A percentile compares a stretch with the other conserved stretches of the same genome.
These are phyloP conservation scores for Piaya cayana DNA, from an alignment of 2,113 vertebrate species.

Conservation along the genomic window DNA sequence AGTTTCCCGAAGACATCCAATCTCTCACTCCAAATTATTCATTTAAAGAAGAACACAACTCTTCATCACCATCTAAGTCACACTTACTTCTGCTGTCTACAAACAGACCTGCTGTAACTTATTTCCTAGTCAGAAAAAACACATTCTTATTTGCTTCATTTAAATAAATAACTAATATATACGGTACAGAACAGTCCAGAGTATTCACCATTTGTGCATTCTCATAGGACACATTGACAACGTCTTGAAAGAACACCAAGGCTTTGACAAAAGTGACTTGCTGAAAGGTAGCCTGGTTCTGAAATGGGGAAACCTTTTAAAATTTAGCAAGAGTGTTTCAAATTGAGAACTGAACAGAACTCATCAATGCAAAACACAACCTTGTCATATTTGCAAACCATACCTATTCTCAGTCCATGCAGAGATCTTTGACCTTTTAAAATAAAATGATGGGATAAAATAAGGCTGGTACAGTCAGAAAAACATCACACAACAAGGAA, in stretches of 20 bases:
- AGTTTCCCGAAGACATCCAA: conserved; percentile 88
- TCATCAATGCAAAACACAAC: background rate
- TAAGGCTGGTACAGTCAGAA: background rate
- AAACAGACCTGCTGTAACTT: conserved; percentile 71
- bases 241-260: conserved; percentile 70
- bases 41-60: conserved; percentile 83
- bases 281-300: conserved; percentile 36
- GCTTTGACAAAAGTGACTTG: conserved; percentile 85
- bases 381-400: background rate
- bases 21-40: conserved; percentile 83
- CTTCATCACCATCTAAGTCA: conserved; percentile 78
- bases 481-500: background rate
- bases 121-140: conserved; percentile 74
- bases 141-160: conserved; percentile 64
- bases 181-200: conserved; percentile 41
- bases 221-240: conserved; percentile 25
- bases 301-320: background rate
- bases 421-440: background rate
- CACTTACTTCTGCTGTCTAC: conserved; percentile 81
- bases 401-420: background rate
- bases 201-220: conserved; percentile 40
- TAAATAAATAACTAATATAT: conserved; percentile 69
- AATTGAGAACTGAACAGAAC: background rate
- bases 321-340: conserved; percentile 30
- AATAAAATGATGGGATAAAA: background rate